A percentile compares a stretch with the other conserved stretches of the same genome.
Conservation (phyloP, 2,797 vertebrate species). For the Malurus leucopterus region DNA sequence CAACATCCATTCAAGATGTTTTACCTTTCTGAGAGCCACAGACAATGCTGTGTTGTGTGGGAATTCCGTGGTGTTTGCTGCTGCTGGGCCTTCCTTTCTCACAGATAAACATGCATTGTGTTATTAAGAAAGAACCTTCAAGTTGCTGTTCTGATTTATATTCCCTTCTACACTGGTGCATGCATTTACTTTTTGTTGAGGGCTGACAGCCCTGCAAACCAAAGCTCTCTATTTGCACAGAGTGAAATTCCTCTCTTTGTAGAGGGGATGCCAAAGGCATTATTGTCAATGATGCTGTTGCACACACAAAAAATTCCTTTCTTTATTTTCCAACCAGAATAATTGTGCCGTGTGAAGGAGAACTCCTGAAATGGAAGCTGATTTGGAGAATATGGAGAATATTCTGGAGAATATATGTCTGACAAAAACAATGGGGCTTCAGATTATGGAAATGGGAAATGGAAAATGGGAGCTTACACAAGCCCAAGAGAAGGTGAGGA, state of each 20-base stretch:
- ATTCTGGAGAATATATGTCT: background rate
- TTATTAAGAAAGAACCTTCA: conserved; percentile 11
- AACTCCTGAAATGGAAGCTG: background rate
- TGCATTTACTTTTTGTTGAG: conserved; percentile 9
- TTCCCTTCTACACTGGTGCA: background rate
- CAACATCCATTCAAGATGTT: background rate
- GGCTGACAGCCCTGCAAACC: background rate
- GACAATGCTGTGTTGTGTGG: background rate
- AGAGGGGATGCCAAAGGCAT: conserved; percentile 7
- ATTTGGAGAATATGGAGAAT: background rate
- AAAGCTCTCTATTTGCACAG: background rate
- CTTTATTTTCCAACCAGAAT: background rate
- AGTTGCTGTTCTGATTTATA: conserved; percentile 21
- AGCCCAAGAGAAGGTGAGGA: background rate
- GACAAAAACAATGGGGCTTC: background rate
- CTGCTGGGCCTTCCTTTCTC: background rate
- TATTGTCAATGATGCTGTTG: background rate
- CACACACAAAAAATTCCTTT: background rate
- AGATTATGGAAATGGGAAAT: background rate
- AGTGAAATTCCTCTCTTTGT: background rate
- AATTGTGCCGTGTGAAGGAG: background rate
- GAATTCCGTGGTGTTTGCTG: background rate
- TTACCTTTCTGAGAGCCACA: background rate
- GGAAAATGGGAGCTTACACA: too few species aligned
- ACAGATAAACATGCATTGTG: background rate